phyloP scores from a whole-genome alignment of 2,797 vertebrate species.

The Sebastes variabilis region DNA sequence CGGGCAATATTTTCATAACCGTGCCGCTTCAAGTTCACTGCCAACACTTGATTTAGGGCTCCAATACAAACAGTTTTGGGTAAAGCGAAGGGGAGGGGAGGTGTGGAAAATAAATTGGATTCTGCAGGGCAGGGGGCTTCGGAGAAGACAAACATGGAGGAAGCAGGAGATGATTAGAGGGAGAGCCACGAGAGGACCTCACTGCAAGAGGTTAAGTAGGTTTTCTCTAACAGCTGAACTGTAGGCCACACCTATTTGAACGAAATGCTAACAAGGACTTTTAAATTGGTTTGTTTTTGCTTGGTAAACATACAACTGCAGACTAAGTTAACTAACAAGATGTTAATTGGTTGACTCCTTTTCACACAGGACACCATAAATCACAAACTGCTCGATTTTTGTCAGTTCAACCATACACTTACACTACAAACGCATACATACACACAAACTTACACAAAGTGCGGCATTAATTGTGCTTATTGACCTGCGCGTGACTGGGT shows the following conservation, averaged over 20 bases:
- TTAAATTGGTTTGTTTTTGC: constrained; percentile 24
- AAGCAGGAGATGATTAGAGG: constrained; percentile 74
- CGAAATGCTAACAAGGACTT: constrained; percentile 28
- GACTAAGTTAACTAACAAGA: constrained; percentile 1
- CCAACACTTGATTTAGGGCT: constrained; percentile 83
- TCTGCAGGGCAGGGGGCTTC: constrained; percentile 59
- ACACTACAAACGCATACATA: not conserved
- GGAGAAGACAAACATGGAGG: constrained; percentile 71
- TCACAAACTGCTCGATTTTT: constrained; percentile 3
- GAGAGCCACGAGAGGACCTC: constrained; percentile 50
- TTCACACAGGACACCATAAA: constrained; percentile 12
- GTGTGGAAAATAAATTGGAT: constrained; percentile 79
- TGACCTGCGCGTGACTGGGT: constrained; percentile 58
- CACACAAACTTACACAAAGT: not conserved
- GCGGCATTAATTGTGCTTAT: constrained; percentile 49
- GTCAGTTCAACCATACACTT: not conserved
- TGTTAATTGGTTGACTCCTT: constrained; percentile 19
- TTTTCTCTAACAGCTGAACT: constrained; percentile 56
- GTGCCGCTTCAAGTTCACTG: constrained; percentile 79
- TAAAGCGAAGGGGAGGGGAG: constrained; percentile 52
- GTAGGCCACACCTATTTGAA: constrained; percentile 33
- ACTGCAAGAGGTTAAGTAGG: constrained; percentile 65
- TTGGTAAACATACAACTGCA: constrained; percentile 1
- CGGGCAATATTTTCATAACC: constrained; percentile 86
- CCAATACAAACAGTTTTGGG: constrained; percentile 82